Evolutionary conservation across 2,113 vertebrate species (phyloP).

Genomic region (Copsychus sechellarum): DNA sequence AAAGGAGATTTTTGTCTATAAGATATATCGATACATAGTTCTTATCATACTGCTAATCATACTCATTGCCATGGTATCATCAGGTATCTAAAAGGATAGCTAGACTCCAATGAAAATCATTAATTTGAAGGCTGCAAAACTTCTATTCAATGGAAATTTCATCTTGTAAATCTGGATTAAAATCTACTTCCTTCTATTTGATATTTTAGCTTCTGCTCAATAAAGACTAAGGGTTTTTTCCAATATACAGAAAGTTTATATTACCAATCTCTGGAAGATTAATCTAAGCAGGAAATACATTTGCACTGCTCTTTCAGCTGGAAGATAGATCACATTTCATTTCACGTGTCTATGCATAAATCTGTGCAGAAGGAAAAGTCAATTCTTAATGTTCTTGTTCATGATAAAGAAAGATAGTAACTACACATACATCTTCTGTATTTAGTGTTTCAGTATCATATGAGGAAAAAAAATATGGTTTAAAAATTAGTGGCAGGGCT

Average conservation of each 20-base stretch:
- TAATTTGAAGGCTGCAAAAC: neutral
- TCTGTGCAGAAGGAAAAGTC: neutral
- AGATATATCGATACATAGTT: neutral
- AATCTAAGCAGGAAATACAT: neutral
- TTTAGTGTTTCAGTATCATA: neutral
- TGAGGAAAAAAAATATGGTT: neutral
- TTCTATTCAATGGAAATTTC: neutral
- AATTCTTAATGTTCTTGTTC: neutral
- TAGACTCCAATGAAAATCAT: neutral
- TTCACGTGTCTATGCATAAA: neutral
- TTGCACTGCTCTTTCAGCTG: neutral
- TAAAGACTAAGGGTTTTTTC: neutral
- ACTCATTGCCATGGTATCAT: neutral
- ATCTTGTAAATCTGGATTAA: neutral
- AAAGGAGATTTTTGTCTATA: neutral
- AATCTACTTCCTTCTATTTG: neutral
- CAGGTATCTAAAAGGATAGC: neutral
- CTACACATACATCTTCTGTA: neutral
- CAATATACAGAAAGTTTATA: neutral
- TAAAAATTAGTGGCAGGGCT: neutral
- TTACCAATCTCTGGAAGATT: neutral
- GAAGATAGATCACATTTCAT: slow-evolving; percentile 3
- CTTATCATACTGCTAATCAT: neutral
- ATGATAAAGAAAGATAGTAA: neutral
- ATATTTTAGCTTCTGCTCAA: neutral